Evolutionary conservation across 2,888 invertebrate genomes (phyloP).

Genomic region (Dendrolimus houi): DNA sequence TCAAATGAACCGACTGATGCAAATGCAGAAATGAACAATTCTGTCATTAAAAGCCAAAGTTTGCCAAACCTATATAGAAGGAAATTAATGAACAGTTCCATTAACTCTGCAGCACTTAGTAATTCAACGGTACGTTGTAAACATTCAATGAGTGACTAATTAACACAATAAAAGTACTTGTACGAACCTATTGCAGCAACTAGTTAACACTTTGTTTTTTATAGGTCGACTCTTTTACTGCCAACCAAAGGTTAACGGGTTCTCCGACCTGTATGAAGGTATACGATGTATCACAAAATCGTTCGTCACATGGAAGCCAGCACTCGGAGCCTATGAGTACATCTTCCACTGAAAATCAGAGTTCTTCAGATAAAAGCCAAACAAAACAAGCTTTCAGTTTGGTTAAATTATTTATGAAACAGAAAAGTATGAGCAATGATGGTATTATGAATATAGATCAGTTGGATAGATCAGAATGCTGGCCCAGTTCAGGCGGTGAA

Average conservation of each 20-base stretch:
- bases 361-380: slow-evolving; percentile 67
- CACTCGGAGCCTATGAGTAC: slow-evolving; percentile 73
- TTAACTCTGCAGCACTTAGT: slow-evolving; percentile 76
- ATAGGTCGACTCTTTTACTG: slow-evolving; percentile 69
- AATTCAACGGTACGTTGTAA: slow-evolving; percentile 81
- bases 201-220: slow-evolving; percentile 29
- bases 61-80: slow-evolving; percentile 83
- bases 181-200: slow-evolving; percentile 5
- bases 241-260: slow-evolving; percentile 61
- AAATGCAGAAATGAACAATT: slow-evolving; percentile 76
- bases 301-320: slow-evolving; percentile 59
- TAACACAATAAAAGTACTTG: slow-evolving; percentile 1
- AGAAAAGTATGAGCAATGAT: slow-evolving; percentile 89
- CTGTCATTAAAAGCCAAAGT: slow-evolving; percentile 84
- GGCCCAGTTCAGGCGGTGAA: slow-evolving; percentile 82
- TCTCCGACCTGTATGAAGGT: slow-evolving; percentile 66
- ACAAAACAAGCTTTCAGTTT: slow-evolving; percentile 86
- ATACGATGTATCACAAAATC: slow-evolving; percentile 65
- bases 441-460: slow-evolving; percentile 86
- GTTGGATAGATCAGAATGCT: slow-evolving; percentile 82
- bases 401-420: slow-evolving; percentile 92
- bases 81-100: slow-evolving; percentile 69
- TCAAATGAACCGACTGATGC: slow-evolving; percentile 71
- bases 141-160: slow-evolving; percentile 3
- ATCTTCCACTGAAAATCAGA: slow-evolving; percentile 68